These are phyloP conservation scores for Bombycilla garrulus DNA, from an alignment of 2,113 vertebrate genomes.

Conservation along the genomic window DNA sequence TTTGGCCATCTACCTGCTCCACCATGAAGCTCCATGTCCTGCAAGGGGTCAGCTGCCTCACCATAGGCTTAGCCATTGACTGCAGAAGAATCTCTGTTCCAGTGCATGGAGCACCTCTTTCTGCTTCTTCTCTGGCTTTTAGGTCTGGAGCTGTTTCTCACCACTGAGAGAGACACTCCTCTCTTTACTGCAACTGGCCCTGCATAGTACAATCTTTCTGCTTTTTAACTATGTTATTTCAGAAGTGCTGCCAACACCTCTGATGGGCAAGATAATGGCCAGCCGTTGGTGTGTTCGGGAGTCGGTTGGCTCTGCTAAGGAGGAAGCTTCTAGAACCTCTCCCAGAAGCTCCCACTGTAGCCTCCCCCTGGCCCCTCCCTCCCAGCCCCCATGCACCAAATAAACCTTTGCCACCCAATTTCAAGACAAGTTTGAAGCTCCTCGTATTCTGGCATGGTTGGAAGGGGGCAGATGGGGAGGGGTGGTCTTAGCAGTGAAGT, in stretches of 20 bases:
- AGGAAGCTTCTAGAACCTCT: not conserved
- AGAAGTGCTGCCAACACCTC: not conserved
- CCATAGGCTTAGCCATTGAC: not conserved
- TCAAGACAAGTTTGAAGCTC: not conserved
- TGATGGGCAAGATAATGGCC: not conserved
- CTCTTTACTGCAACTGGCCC: not conserved
- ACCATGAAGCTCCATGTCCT: not conserved
- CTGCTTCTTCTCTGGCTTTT: not conserved
- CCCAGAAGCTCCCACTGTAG: rapidly evolving
- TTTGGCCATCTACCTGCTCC: not conserved
- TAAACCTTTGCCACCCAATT: not conserved
- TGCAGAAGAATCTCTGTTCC: not conserved
- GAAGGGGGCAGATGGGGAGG: rapidly evolving
- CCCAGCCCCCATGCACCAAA: not conserved
- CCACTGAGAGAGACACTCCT: not conserved
- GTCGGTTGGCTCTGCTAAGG: rapidly evolving
- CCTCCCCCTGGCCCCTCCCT: too few species aligned
- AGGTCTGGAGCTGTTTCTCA: not conserved
- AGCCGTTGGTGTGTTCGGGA: not conserved
- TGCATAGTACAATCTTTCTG: too few species aligned
- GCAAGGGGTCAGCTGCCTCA: not conserved
- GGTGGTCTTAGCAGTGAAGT: not conserved
- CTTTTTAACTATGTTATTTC: not conserved
- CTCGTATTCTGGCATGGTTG: not conserved
- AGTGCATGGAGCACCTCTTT: rapidly evolving